These are phyloP conservation scores for Aricia agestis DNA, from an alignment of 1,140 invertebrate species.

Conservation along the genomic window DNA sequence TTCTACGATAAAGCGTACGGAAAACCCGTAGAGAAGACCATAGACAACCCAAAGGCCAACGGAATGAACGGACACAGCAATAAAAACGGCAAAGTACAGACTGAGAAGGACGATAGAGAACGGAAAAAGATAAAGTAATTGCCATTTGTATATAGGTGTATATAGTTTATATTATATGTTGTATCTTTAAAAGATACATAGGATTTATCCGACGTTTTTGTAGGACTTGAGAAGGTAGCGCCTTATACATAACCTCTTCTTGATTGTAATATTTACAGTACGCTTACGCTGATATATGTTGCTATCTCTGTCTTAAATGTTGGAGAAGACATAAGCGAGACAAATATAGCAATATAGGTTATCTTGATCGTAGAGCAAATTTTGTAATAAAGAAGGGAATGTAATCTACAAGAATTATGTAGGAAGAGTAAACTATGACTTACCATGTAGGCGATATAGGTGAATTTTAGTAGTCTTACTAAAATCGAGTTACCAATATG, in stretches of 20 bases:
- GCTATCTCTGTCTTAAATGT: no score
- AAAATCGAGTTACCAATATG: conserved; percentile 5
- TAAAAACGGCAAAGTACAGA: background rate
- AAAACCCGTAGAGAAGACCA: conserved; percentile 36
- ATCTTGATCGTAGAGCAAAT: no score
- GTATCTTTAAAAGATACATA: no score
- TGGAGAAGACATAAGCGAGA: no score
- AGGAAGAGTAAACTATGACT: background rate
- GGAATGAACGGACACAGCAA: background rate
- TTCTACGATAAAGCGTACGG: conserved; percentile 87
- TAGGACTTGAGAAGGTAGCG: no score
- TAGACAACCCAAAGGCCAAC: background rate
- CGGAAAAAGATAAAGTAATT: conserved; percentile 3
- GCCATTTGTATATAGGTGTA: background rate
- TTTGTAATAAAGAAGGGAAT: background rate
- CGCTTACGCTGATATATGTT: no score
- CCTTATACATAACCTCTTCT: no score
- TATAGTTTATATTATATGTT: background rate
- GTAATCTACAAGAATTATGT: background rate
- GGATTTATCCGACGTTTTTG: no score
- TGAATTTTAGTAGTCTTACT: background rate
- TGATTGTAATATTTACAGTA: no score
- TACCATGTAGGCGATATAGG: background rate
- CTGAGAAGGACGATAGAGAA: background rate
- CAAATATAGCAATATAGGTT: no score